These are phyloP conservation scores for Conus ventricosus DNA, from an alignment of 1,140 invertebrate species.

Conservation along the genomic window DNA sequence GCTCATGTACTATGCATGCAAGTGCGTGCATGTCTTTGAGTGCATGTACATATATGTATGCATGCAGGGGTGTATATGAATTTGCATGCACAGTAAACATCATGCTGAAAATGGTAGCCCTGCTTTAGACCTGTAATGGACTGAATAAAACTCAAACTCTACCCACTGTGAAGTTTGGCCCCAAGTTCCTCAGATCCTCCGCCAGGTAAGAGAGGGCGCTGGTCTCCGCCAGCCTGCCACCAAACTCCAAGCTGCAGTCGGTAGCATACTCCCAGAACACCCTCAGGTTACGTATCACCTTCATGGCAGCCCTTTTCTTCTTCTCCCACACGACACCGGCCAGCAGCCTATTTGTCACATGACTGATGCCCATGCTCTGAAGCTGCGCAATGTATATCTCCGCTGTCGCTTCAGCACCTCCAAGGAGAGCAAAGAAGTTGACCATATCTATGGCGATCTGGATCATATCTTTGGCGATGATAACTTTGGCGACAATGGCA, in stretches of 20 bases:
- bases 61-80: no score
- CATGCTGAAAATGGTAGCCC: no score
- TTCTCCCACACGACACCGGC: not conserved
- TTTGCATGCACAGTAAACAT: no score
- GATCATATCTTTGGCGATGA: no score
- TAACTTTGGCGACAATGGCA: not conserved
- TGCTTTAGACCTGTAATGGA: no score
- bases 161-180: not conserved
- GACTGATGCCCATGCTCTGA: not conserved
- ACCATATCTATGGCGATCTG: no score
- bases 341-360: not conserved
- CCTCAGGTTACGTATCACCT: not conserved
- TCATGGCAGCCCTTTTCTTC: not conserved
- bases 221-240: not conserved
- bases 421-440: not conserved
- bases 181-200: not conserved
- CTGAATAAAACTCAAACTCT: not conserved
- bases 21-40: no score
- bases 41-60: no score
- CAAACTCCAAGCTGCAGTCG: not conserved
- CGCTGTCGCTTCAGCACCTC: not conserved
- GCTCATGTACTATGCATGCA: no score
- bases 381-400: not conserved
- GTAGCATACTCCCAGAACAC: not conserved
- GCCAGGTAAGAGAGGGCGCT: not conserved